A percentile compares a stretch with the other conserved stretches of the same genome.
Evolutionary conservation across 2,888 invertebrate species (phyloP).

Genomic region (Osmoderma eremita): DNA sequence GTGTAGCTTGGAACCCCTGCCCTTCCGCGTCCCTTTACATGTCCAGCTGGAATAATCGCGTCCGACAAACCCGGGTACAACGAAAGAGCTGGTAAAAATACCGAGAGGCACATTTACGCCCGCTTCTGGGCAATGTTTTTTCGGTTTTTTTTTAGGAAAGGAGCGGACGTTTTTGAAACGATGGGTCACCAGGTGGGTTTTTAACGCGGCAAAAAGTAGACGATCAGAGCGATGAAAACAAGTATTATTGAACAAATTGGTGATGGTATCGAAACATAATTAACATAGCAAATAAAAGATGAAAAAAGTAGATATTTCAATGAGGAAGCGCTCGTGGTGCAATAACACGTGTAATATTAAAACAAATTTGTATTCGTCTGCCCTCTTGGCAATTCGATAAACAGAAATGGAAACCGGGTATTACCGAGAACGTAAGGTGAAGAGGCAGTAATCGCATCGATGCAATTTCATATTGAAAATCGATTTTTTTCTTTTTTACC

Average conservation of each 20-base stretch:
- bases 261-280: too few relatives aligned
- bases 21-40: slow-evolving; percentile 47
- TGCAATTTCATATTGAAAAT: slow-evolving; percentile 33
- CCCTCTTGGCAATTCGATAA: slow-evolving; percentile 15
- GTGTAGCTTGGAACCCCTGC: slow-evolving; percentile 55
- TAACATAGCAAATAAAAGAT: too few relatives aligned
- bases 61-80: slow-evolving; percentile 39
- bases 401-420: slow-evolving; percentile 18
- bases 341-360: too few relatives aligned
- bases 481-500: slow-evolving; percentile 19
- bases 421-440: slow-evolving; percentile 30
- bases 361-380: not conserved
- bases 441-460: slow-evolving; percentile 36
- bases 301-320: too few relatives aligned
- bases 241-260: too few relatives aligned
- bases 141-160: not conserved
- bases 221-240: too few relatives aligned
- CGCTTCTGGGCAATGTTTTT: slow-evolving; percentile 5
- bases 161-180: slow-evolving; percentile 9
- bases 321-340: too few relatives aligned
- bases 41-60: slow-evolving; percentile 46
- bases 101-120: slow-evolving; percentile 31
- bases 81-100: slow-evolving; percentile 36
- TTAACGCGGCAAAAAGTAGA: too few relatives aligned
- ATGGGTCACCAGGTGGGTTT: too few relatives aligned